Conservation (phyloP, 2,888 invertebrate species). For the Trissolcus brochymenae region DNA sequence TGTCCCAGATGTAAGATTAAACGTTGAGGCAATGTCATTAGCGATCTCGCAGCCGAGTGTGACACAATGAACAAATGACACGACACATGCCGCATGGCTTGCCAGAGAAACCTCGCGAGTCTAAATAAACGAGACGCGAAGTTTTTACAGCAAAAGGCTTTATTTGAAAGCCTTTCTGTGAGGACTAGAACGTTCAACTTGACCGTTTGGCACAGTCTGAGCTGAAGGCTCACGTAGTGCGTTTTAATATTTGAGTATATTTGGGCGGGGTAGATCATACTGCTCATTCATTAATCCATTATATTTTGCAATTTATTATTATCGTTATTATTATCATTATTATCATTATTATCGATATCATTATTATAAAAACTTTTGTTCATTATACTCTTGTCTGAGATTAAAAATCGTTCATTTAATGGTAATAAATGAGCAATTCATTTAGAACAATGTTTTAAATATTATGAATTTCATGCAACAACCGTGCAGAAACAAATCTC, state of each 20-base stretch:
- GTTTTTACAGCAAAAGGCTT: slow-evolving; percentile 76
- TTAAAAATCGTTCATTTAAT: too few relatives aligned
- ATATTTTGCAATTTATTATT: slow-evolving; percentile 3
- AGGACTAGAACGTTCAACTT: slow-evolving; percentile 75
- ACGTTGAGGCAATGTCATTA: slow-evolving; percentile 15
- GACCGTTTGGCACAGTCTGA: slow-evolving; percentile 60
- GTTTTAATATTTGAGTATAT: slow-evolving; percentile 62
- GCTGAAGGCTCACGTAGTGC: slow-evolving; percentile 75
- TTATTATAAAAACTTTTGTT: too few relatives aligned
- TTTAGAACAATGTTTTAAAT: too few relatives aligned
- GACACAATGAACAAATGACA: slow-evolving; percentile 76
- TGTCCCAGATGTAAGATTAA: slow-evolving; percentile 1
- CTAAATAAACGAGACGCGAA: slow-evolving; percentile 66
- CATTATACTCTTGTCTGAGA: too few relatives aligned
- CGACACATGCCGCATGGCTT: slow-evolving; percentile 77
- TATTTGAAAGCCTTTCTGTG: slow-evolving; percentile 75
- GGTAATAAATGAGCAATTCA: too few relatives aligned
- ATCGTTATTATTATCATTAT: too few relatives aligned
- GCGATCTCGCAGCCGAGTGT: slow-evolving; percentile 75
- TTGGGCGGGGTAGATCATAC: slow-evolving; percentile 67
- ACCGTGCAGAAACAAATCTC: too few relatives aligned
- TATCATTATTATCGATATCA: too few relatives aligned
- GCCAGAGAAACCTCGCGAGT: slow-evolving; percentile 74
- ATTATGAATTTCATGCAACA: too few relatives aligned
- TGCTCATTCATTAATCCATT: slow-evolving; percentile 52